These are phyloP conservation scores for Sebastes dallii DNA, from an alignment of 2,797 vertebrate genomes.

Conservation along the genomic window DNA sequence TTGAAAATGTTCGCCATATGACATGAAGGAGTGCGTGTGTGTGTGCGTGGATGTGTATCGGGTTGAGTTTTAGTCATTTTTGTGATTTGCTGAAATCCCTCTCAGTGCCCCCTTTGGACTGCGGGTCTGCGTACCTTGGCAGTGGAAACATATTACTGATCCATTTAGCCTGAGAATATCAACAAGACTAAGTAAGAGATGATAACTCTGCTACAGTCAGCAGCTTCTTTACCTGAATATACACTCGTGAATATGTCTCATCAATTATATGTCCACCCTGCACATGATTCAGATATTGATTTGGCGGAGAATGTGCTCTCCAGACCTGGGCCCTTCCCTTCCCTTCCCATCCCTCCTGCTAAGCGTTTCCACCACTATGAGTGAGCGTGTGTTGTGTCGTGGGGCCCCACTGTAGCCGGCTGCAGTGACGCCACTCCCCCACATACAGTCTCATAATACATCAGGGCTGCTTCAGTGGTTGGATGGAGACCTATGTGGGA, in stretches of 20 bases:
- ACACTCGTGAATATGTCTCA: not conserved
- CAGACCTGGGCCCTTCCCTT: not conserved
- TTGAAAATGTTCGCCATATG: constrained; percentile 44
- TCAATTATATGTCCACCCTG: not conserved
- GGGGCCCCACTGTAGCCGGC: constrained; percentile 43
- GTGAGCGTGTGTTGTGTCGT: constrained; percentile 35
- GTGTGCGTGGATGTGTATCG: not conserved
- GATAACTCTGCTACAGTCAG: not conserved
- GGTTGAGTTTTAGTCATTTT: constrained; percentile 33
- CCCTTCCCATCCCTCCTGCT: constrained; percentile 33
- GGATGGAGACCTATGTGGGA: constrained; percentile 5
- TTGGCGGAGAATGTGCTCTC: constrained; percentile 21
- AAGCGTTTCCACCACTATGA: constrained; percentile 25
- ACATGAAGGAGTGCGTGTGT: not conserved
- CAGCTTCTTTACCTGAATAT: not conserved
- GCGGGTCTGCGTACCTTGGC: constrained; percentile 28
- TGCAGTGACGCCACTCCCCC: constrained; percentile 51
- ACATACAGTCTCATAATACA: constrained; percentile 46
- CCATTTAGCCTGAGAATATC: constrained; percentile 41
- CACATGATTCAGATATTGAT: not conserved
- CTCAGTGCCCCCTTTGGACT: constrained; percentile 26
- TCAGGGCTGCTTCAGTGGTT: constrained; percentile 4
- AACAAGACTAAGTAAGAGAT: constrained; percentile 18
- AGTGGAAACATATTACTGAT: constrained; percentile 31
- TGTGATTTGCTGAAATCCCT: constrained; percentile 38